phyloP scores from a whole-genome alignment of 2,113 vertebrate species.

The Chitala chitala region DNA sequence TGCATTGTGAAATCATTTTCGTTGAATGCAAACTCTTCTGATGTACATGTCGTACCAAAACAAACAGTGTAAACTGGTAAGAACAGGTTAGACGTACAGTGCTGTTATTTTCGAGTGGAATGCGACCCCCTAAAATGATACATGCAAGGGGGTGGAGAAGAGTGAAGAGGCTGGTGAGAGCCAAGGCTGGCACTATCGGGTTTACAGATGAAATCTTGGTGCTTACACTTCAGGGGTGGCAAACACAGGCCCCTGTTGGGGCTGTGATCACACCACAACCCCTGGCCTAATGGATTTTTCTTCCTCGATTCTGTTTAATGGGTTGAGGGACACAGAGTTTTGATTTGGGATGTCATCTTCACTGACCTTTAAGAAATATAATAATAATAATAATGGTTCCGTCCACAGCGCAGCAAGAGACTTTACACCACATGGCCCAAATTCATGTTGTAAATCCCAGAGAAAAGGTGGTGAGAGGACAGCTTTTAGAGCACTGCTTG shows the following conservation, averaged over 20 bases:
- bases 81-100: neutral
- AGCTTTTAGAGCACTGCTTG: slow-evolving; percentile 18
- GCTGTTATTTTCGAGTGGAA: neutral
- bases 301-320: slow-evolving; percentile 23
- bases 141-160: neutral
- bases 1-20: too few species aligned
- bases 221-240: neutral
- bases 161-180: neutral
- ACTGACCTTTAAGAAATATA: slow-evolving; percentile 25
- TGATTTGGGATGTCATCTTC: slow-evolving; percentile 20
- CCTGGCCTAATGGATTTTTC: slow-evolving; percentile 17
- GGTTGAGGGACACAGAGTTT: slow-evolving; percentile 13
- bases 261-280: neutral
- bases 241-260: neutral
- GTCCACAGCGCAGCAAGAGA: slow-evolving; percentile 9
- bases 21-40: neutral
- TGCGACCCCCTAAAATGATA: neutral
- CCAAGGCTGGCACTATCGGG: neutral
- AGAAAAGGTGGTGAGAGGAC: neutral
- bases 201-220: neutral
- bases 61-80: neutral
- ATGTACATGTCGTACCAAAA: neutral
- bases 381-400: slow-evolving; percentile 6
- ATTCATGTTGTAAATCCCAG: slow-evolving; percentile 13
- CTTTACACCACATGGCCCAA: slow-evolving; percentile 4